Evolutionary conservation across 1,140 invertebrate genomes (phyloP).

Genomic region (Leucophenga varia): DNA sequence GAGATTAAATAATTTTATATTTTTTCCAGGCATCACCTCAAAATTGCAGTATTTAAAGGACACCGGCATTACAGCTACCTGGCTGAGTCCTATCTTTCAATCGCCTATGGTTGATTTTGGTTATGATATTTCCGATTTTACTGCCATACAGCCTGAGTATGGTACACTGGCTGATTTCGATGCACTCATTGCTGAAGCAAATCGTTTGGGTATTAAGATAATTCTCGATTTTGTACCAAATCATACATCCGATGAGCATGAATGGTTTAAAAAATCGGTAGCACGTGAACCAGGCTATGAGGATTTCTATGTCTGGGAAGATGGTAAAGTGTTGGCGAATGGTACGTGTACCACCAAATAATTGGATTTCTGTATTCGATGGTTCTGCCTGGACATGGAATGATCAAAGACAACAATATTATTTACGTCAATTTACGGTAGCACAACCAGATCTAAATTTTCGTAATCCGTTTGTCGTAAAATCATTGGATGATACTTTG

Average conservation of each 20-base stretch:
- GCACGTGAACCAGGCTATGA: conserved; percentile 61
- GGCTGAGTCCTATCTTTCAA: conserved; percentile 72
- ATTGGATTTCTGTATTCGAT: conserved; percentile 66
- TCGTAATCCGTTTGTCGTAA: conserved; percentile 61
- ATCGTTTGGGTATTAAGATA: conserved; percentile 47
- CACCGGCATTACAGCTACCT: conserved; percentile 62
- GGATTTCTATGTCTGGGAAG: conserved; percentile 72
- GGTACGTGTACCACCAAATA: conserved; percentile 62
- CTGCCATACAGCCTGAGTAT: conserved; percentile 69
- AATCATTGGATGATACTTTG: conserved; percentile 70
- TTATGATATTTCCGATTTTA: conserved; percentile 71
- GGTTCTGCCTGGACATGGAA: conserved; percentile 67
- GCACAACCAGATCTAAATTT: conserved; percentile 74
- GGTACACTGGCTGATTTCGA: conserved; percentile 75
- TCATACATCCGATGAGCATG: conserved; percentile 69
- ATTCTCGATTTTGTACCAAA: conserved; percentile 63
- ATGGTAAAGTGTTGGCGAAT: conserved; percentile 50
- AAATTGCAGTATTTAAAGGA: conserved; percentile 60
- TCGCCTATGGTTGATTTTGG: conserved; percentile 69
- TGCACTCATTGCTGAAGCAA: conserved; percentile 62
- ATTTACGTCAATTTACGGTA: conserved; percentile 65
- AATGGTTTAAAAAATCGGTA: conserved; percentile 71
- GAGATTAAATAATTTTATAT: too few relatives aligned
- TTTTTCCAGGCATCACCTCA: conserved; percentile 58
- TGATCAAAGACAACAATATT: conserved; percentile 63